Percentiles rank a stretch among this genome's conserved stretches.
phyloP scores from a whole-genome alignment of 1,140 invertebrate species.

The Bombyx mandarina region DNA sequence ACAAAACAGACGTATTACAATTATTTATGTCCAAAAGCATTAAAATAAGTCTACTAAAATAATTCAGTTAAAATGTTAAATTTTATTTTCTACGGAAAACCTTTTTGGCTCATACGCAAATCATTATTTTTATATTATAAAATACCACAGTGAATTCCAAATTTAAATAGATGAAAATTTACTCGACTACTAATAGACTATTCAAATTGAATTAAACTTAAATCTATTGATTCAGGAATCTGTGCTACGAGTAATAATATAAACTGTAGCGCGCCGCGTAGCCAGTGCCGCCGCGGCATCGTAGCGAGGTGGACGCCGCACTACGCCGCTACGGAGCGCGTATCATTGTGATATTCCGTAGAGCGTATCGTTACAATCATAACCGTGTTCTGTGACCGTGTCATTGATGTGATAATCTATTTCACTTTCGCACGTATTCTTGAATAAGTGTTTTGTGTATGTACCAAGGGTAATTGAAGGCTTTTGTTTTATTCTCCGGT shows the following conservation, averaged over 20 bases:
- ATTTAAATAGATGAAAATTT: neutral
- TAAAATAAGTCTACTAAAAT: too few relatives aligned
- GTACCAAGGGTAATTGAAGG: constrained; percentile 24
- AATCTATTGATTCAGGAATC: constrained; percentile 51
- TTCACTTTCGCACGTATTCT: constrained; percentile 11
- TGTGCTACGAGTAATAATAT: constrained; percentile 54
- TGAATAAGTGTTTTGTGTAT: constrained; percentile 29
- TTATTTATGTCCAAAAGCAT: too few relatives aligned
- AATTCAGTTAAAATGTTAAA: too few relatives aligned
- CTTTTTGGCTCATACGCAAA: neutral
- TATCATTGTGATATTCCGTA: neutral
- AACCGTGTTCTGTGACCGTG: constrained; percentile 26
- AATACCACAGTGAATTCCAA: neutral
- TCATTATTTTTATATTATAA: too few relatives aligned
- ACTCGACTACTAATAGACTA: constrained; percentile 2
- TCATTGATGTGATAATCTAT: neutral
- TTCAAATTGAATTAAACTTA: constrained; percentile 6
- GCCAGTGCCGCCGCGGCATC: constrained; percentile 50
- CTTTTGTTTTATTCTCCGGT: constrained; percentile 42
- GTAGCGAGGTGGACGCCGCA: constrained; percentile 40
- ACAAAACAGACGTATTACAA: too few relatives aligned
- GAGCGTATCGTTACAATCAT: constrained; percentile 1
- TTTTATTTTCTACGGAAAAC: neutral
- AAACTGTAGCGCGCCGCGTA: constrained; percentile 45
- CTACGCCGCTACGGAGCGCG: constrained; percentile 20